Conservation (phyloP, 1,140 invertebrate species). For the Pararge aegeria region DNA sequence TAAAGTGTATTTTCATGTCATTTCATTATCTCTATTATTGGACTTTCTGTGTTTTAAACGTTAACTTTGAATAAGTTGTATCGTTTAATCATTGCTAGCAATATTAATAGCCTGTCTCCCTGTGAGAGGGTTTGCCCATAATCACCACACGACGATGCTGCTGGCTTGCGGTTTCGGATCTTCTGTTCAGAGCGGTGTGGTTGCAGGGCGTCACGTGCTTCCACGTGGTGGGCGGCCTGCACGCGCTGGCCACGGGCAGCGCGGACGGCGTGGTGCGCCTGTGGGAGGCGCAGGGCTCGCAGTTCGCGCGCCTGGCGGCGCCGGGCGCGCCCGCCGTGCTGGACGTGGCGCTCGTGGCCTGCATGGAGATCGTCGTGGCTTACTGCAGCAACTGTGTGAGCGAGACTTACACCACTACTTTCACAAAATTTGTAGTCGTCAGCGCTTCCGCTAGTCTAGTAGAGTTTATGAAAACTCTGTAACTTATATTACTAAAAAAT, state of each 20-base stretch:
- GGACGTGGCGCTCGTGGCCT: conserved; percentile 70
- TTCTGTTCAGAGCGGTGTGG: not conserved
- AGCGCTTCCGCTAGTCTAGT: too few species aligned
- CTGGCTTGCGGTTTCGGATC: not conserved
- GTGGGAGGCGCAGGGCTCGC: conserved; percentile 71
- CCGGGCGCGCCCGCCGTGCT: conserved; percentile 54
- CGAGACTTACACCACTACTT: conserved; percentile 1
- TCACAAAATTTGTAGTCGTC: too few species aligned
- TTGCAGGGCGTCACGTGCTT: conserved; percentile 79
- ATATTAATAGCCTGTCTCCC: too few species aligned
- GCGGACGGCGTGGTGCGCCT: conserved; percentile 68
- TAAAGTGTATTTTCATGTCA: too few species aligned
- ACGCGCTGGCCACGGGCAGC: conserved; percentile 76
- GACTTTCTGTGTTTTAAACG: too few species aligned
- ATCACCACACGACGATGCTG: too few species aligned
- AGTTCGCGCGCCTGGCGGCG: conserved; percentile 41
- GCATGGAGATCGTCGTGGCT: conserved; percentile 63
- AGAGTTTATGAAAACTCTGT: too few species aligned
- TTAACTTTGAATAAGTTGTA: too few species aligned
- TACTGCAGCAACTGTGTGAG: conserved; percentile 77
- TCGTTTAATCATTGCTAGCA: too few species aligned
- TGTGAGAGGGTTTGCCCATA: too few species aligned
- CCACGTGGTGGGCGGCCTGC: conserved; percentile 56
- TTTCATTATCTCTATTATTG: too few species aligned
- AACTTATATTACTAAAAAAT: too few species aligned